Percentiles rank a stretch among this genome's conserved stretches.
These are phyloP conservation scores for Achroia grisella DNA, from an alignment of 1,140 invertebrate genomes.

Conservation along the genomic window DNA sequence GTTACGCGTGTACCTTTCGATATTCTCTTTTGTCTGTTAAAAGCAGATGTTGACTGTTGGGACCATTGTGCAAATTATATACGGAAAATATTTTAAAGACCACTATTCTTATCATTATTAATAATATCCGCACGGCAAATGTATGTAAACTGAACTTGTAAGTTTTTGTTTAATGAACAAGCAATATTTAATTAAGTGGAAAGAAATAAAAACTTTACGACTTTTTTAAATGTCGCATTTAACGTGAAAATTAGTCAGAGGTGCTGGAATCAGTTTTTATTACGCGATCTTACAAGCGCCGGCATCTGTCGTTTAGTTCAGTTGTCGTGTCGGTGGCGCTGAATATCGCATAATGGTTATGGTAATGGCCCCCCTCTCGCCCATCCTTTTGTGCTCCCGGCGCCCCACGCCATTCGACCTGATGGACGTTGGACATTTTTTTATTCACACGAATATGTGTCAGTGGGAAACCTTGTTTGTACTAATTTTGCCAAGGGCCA, in stretches of 20 bases:
- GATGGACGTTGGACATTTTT: conserved; percentile 12
- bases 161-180: no score
- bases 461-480: conserved; percentile 27
- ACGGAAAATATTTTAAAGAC: no score
- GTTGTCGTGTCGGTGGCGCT: conserved; percentile 18
- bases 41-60: conserved; percentile 1
- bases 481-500: conserved; percentile 12
- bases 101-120: no score
- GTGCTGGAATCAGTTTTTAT: conserved; percentile 17
- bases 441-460: conserved; percentile 32
- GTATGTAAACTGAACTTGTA: no score
- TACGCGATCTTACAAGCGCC: conserved; percentile 15
- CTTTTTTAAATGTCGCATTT: neutral
- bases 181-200: no score
- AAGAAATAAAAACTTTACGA: no score
- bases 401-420: conserved; percentile 11
- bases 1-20: neutral
- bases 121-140: no score
- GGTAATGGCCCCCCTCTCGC: conserved; percentile 23
- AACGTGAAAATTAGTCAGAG: conserved; percentile 4
- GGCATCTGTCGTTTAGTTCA: conserved; percentile 21
- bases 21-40: neutral
- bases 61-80: neutral
- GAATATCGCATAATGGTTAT: conserved; percentile 30
- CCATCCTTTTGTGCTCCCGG: conserved; percentile 7